Percentiles rank a stretch among this genome's conserved stretches.
Evolutionary conservation across 2,797 vertebrate species (phyloP).

Genomic region (Sebastes minor): DNA sequence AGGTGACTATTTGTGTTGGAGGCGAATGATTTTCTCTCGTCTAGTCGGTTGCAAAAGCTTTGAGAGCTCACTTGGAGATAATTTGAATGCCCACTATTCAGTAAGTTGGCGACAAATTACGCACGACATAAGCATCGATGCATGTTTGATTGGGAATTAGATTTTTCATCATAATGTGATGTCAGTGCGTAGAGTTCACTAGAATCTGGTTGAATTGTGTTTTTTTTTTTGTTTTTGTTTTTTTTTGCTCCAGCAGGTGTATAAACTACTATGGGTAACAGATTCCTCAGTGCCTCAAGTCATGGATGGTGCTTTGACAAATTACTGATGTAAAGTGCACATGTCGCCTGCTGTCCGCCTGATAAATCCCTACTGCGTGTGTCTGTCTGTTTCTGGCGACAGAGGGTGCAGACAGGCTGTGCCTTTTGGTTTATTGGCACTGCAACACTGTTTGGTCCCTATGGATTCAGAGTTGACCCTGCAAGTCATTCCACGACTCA

Average conservation of each 20-base stretch:
- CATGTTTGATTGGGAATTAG: slow-evolving; percentile 3
- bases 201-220: background rate
- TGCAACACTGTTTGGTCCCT: slow-evolving; percentile 8
- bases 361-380: background rate
- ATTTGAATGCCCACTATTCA: slow-evolving; percentile 33
- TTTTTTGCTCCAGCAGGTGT: slow-evolving; percentile 41
- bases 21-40: slow-evolving; percentile 32
- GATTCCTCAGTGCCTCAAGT: background rate
- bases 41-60: slow-evolving; percentile 1
- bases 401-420: background rate
- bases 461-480: background rate
- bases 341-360: slow-evolving; percentile 21
- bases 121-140: slow-evolving; percentile 33
- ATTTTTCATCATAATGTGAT: background rate
- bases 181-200: background rate
- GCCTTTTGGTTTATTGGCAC: background rate
- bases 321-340: slow-evolving; percentile 36
- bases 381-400: slow-evolving; percentile 12
- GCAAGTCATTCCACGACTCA: background rate
- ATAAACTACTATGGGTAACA: background rate
- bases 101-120: slow-evolving; percentile 60
- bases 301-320: slow-evolving; percentile 16
- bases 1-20: background rate
- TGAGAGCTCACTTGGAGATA: slow-evolving; percentile 22
- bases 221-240: background rate